Evolutionary conservation across 2,113 vertebrate species (phyloP).

Genomic region (Montifringilla adamsi): DNA sequence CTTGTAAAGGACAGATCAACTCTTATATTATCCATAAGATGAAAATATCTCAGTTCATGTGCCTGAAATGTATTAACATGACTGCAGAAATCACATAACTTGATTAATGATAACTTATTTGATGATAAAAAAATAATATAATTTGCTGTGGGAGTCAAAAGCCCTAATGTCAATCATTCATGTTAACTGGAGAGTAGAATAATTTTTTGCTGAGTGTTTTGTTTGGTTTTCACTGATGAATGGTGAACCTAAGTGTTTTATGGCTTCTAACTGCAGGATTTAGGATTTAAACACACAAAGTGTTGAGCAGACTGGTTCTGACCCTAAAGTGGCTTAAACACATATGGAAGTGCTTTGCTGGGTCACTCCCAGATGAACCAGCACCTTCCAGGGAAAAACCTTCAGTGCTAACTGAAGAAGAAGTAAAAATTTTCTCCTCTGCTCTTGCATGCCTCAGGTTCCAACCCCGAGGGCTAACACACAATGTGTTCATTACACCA

Average conservation of each 20-base stretch:
- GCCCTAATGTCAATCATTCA: neutral
- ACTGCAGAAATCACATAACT: neutral
- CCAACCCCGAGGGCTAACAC: neutral
- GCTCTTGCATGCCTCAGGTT: neutral
- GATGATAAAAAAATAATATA: neutral
- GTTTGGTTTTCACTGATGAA: neutral
- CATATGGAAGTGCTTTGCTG: accelerated
- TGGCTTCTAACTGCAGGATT: neutral
- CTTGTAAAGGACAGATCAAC: neutral
- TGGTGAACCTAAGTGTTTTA: neutral
- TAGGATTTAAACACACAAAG: neutral
- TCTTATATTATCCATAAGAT: neutral
- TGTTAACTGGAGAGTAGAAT: neutral
- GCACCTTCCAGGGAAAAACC: neutral
- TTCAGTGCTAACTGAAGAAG: neutral
- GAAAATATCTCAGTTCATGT: neutral
- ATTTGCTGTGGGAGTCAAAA: neutral
- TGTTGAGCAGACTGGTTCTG: neutral
- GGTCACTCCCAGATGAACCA: neutral
- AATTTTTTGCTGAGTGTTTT: neutral
- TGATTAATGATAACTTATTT: neutral
- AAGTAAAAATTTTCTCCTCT: neutral
- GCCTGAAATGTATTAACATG: neutral
- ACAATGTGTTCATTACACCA: neutral
- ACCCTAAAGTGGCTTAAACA: neutral